These are phyloP conservation scores for Gnathonemus echidnorhynchus DNA, from an alignment of 2,113 vertebrate species.

Conservation along the genomic window DNA sequence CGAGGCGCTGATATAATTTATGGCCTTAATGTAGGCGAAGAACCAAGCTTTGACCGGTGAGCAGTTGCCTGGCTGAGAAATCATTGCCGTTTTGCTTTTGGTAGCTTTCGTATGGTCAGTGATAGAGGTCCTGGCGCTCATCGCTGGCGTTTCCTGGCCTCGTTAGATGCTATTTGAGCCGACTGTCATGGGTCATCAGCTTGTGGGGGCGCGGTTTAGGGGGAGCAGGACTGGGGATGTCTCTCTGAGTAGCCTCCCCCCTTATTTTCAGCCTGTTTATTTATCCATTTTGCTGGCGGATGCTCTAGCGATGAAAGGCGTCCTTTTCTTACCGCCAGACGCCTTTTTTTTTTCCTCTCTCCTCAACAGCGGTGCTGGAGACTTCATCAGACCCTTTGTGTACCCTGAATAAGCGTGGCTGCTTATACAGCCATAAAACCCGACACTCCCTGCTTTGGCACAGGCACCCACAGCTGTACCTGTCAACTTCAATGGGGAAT, in stretches of 20 bases:
- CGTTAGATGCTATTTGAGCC: constrained; percentile 11
- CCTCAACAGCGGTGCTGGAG: constrained; percentile 21
- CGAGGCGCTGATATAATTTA: neutral
- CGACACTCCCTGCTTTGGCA: neutral
- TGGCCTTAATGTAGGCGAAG: neutral
- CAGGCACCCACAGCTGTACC: neutral
- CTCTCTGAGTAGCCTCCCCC: neutral
- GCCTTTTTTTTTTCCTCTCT: constrained; percentile 14
- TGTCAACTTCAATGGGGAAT: neutral
- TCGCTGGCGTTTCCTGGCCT: neutral
- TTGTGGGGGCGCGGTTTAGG: neutral
- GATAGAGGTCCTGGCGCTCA: neutral
- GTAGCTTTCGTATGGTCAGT: neutral
- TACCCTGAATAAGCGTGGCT: constrained; percentile 18
- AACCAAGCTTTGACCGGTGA: neutral
- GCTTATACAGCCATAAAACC: constrained; percentile 9
- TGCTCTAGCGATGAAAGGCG: constrained; percentile 24
- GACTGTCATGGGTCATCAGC: neutral
- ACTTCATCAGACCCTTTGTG: constrained; percentile 30
- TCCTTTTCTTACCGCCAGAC: constrained; percentile 33
- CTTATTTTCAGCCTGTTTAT: neutral
- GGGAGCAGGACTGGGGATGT: neutral
- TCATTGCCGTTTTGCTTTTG: neutral
- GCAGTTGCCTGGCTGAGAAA: neutral
- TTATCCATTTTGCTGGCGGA: neutral